Evolutionary conservation across 1,140 invertebrate genomes (phyloP).

Genomic region (Lordiphosa stackelbergi): DNA sequence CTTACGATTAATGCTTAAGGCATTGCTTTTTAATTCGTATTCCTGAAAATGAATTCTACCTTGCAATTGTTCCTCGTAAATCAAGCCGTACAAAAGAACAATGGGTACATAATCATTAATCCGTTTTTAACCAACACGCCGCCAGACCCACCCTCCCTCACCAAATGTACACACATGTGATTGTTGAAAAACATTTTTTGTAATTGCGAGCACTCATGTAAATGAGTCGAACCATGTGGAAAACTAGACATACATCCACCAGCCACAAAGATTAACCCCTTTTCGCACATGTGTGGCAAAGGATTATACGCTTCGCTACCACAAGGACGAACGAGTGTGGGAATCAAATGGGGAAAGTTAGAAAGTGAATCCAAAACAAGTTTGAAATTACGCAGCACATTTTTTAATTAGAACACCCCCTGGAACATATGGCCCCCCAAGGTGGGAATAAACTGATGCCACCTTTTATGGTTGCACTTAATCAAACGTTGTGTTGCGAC

Average conservation of each 20-base stretch:
- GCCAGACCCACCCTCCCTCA: background rate
- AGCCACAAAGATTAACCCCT: constrained; percentile 52
- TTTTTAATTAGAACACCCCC: constrained; percentile 54
- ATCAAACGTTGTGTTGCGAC: constrained; percentile 28
- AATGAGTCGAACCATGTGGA: constrained; percentile 32
- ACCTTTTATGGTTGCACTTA: constrained; percentile 36
- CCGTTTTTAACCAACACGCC: constrained; percentile 6
- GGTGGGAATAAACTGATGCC: constrained; percentile 1
- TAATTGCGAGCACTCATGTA: constrained; percentile 42
- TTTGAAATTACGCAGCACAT: constrained; percentile 10
- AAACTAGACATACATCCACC: constrained; percentile 22
- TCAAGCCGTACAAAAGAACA: constrained; percentile 13
- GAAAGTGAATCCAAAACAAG: constrained; percentile 46
- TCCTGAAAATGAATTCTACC: background rate
- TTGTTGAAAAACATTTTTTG: constrained; percentile 49
- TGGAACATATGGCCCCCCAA: background rate
- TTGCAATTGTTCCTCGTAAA: constrained; percentile 11
- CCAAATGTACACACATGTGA: constrained; percentile 25
- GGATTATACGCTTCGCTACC: constrained; percentile 39
- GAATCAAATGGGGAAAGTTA: constrained; percentile 25
- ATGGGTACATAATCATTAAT: constrained; percentile 19
- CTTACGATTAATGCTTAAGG: too few relatives aligned
- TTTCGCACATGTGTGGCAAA: constrained; percentile 42
- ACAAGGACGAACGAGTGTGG: constrained; percentile 3
- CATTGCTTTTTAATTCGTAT: too few relatives aligned